A percentile compares a stretch with the other conserved stretches of the same genome.
Evolutionary conservation across 2,113 vertebrate species (phyloP).

Genomic region (Paramisgurnus dabryanus): DNA sequence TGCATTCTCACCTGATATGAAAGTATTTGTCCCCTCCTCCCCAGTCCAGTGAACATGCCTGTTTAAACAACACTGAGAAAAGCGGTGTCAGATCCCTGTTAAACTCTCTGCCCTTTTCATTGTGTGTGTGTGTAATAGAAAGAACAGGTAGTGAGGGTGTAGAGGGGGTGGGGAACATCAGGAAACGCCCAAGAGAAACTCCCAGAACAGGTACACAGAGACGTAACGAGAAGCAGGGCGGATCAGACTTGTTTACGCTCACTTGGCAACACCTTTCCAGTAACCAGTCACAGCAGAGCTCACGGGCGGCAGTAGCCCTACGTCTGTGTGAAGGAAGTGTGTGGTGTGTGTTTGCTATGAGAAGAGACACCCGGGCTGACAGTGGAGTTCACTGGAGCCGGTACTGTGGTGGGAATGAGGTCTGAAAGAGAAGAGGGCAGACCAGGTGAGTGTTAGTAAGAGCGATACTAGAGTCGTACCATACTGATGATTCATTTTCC

Average conservation of each 20-base stretch:
- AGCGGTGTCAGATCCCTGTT: constrained; percentile 24
- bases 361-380: constrained; percentile 63
- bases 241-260: constrained; percentile 45
- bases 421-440: constrained; percentile 73
- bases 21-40: constrained; percentile 49
- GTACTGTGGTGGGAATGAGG: constrained; percentile 68
- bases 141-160: constrained; percentile 18
- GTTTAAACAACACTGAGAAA: constrained; percentile 27
- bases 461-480: not conserved
- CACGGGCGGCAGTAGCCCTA: not conserved
- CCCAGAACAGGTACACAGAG: constrained; percentile 55
- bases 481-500: not conserved
- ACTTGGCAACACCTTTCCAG: constrained; percentile 57
- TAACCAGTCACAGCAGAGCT: constrained; percentile 71
- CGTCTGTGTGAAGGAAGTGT: constrained; percentile 22
- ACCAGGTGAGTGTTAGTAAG: constrained; percentile 65
- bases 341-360: constrained; percentile 65
- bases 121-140: constrained; percentile 1
- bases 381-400: constrained; percentile 69
- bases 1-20: constrained; percentile 62
- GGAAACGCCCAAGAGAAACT: constrained; percentile 51
- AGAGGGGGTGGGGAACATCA: constrained; percentile 1
- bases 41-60: constrained; percentile 11
- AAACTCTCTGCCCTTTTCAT: not conserved
- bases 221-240: constrained; percentile 4